Percentiles rank a stretch among this genome's conserved stretches.
These are phyloP conservation scores for Lepidocyrtinus sp. DNA, from an alignment of 2,888 invertebrate species.

Conservation along the genomic window DNA sequence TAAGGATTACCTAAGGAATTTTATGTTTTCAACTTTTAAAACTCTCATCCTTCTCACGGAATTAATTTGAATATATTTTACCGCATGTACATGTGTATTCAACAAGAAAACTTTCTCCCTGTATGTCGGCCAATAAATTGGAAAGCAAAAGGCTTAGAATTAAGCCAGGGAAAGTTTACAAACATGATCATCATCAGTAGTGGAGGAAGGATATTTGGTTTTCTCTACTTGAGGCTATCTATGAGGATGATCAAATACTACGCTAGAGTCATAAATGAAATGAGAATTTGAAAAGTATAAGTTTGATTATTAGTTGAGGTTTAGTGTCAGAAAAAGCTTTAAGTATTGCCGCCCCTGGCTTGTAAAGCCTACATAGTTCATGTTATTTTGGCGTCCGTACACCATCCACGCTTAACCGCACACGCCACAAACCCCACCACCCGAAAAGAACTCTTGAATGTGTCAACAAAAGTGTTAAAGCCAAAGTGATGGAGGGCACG, in stretches of 20 bases:
- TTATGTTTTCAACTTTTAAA: neutral
- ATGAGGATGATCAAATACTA: neutral
- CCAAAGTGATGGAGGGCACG: conserved; percentile 10
- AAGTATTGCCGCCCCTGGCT: neutral
- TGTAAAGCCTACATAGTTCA: neutral
- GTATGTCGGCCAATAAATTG: neutral
- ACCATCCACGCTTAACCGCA: neutral
- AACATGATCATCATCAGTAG: neutral
- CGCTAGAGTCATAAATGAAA: neutral
- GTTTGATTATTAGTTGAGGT: neutral
- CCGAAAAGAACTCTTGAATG: neutral
- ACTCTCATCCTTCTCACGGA: conserved; percentile 1
- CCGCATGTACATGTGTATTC: neutral
- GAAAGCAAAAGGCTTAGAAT: neutral
- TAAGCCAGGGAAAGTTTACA: neutral
- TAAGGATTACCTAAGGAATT: neutral
- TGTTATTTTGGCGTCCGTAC: conserved; percentile 3
- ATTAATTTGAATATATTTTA: conserved; percentile 4
- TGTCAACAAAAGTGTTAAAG: conserved; percentile 17
- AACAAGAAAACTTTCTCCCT: neutral
- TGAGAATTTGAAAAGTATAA: neutral
- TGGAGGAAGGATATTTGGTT: too few relatives aligned
- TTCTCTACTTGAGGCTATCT: neutral
- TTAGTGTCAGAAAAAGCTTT: neutral
- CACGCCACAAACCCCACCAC: neutral